phyloP scores from a whole-genome alignment of 2,113 vertebrate species.

The Chascanopsetta lugubris region DNA sequence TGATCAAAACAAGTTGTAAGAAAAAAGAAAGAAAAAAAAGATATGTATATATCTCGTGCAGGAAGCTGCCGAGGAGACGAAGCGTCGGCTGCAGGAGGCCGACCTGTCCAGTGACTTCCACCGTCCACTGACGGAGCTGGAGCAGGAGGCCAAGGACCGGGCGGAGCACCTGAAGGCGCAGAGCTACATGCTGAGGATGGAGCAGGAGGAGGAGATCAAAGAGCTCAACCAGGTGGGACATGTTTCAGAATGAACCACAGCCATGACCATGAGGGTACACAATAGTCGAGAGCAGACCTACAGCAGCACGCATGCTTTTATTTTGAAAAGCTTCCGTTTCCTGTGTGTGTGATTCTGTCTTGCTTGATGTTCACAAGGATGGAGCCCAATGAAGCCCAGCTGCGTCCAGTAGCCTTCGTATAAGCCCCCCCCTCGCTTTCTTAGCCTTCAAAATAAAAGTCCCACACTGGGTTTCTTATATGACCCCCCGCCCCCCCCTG shows the following conservation, averaged over 20 bases:
- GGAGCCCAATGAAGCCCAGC: too few species aligned
- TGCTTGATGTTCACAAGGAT: too few species aligned
- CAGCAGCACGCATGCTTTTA: too few species aligned
- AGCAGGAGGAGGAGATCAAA: conserved; percentile 90
- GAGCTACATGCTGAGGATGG: conserved; percentile 80
- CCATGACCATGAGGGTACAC: neutral
- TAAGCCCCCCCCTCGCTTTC: too few species aligned
- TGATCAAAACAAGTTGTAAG: too few species aligned
- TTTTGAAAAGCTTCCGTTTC: neutral
- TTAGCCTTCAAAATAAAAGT: too few species aligned
- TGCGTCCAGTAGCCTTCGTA: too few species aligned
- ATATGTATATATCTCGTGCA: conserved; percentile 30
- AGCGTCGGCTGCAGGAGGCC: conserved; percentile 77
- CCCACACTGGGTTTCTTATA: too few species aligned
- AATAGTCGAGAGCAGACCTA: too few species aligned
- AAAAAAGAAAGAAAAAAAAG: neutral
- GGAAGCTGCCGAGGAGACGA: conserved; percentile 79
- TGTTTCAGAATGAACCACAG: neutral
- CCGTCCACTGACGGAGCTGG: conserved; percentile 82
- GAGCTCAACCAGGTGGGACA: conserved; percentile 81
- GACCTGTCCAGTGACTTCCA: conserved; percentile 72
- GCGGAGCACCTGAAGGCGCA: conserved; percentile 80
- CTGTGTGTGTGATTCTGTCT: conserved; percentile 13
- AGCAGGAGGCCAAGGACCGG: conserved; percentile 79
- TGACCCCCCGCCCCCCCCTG: too few species aligned